Evolutionary conservation across 1,140 invertebrate genomes (phyloP), one percentile per base, ranked within the genome.

Genomic region (Sweltsa coloradensis): DNA sequence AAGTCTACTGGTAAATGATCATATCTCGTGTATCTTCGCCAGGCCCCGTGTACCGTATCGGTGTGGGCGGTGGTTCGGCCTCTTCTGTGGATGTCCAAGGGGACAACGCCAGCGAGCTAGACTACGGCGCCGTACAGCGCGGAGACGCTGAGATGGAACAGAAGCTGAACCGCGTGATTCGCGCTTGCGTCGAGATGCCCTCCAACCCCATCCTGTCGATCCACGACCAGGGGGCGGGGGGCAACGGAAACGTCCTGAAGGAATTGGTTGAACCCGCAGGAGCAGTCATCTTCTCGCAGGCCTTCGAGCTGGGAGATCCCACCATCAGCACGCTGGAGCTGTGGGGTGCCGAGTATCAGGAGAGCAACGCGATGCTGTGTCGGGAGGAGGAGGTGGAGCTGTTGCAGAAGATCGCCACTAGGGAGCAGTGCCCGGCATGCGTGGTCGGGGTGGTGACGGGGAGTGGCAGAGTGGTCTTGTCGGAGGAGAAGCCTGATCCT

Each of bases 71-170:
- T 29, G 95, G 94, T 23, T 84, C 94, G 1, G 95, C 94, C 0
- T 94, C 89, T 52, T 97, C 93, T 0, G 84, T 97, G n/a, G 82
- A 91, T 53, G 83, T 90, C 3, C 85, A 88, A 57, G 89, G 82
- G 34, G 85, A 90, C 48, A 86, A 92, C 55, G 83, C 84, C 56
- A 73, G 78, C 2, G 83, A 90, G 48, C 62, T 97, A 4, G 94
- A 98, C 67, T 96, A 95, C 58, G 89, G 87, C 55, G 95, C 95
- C 3, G 95, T 99, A 0, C 95, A 99, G 69, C 73, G 95, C 67
- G 91, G 94, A 27, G 94, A 99, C 73, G 84, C 94, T 1, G 94
- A 99, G 73, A 98, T 98, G 94, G 94, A 96, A 55, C 92, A 97
- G 59, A 97, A 97, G 66, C 60, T 98, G 9, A 97, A 98, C 65